Evolutionary conservation across 2,113 vertebrate genomes (phyloP).

Genomic region (Trachemys scripta): DNA sequence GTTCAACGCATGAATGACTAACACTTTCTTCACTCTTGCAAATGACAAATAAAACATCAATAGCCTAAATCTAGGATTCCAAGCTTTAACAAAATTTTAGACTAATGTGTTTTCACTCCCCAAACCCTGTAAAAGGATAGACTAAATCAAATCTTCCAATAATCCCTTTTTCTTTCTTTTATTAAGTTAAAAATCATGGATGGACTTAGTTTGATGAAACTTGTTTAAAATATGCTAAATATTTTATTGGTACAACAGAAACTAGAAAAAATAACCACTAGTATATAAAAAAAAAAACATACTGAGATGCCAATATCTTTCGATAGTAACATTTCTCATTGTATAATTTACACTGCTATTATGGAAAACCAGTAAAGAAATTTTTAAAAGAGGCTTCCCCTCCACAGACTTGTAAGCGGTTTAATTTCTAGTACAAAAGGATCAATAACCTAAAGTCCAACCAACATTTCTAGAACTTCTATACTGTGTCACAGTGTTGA

Average conservation of each 20-base stretch:
- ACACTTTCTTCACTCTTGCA: background rate
- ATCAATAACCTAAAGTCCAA: background rate
- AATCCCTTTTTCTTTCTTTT: background rate
- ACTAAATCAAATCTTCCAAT: background rate
- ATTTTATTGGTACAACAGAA: background rate
- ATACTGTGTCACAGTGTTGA: background rate
- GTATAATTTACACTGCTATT: background rate
- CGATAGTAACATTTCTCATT: background rate
- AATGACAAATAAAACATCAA: background rate
- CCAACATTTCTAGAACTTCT: background rate
- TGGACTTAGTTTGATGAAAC: background rate
- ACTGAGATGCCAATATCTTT: background rate
- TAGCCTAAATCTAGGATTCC: background rate
- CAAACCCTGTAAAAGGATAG: background rate
- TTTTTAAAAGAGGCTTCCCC: background rate
- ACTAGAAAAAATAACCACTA: background rate
- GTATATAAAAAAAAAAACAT: background rate
- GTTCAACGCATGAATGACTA: background rate
- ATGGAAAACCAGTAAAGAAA: background rate
- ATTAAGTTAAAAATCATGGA: background rate
- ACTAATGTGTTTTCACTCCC: background rate
- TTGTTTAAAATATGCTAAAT: background rate
- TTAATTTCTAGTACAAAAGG: background rate
- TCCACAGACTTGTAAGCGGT: background rate
- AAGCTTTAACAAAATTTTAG: background rate